These are phyloP conservation scores for Siphonodentalium dalli DNA, from an alignment of 2,888 invertebrate species.

Conservation along the genomic window DNA sequence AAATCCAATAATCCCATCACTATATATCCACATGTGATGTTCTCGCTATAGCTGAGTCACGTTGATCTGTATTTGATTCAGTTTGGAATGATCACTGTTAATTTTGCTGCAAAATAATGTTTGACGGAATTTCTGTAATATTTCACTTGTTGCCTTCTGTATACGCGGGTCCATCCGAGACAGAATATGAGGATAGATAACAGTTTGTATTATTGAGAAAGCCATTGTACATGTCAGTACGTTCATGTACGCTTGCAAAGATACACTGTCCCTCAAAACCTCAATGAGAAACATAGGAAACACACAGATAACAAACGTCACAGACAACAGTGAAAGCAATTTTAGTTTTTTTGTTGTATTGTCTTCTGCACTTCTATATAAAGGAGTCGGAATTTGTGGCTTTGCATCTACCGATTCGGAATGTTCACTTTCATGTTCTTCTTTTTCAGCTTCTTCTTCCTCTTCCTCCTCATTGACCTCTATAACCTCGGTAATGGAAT, in stretches of 20 bases:
- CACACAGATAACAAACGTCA: conserved; percentile 44
- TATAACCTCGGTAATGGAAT: too few species aligned
- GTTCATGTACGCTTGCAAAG: conserved; percentile 41
- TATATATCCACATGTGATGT: too few species aligned
- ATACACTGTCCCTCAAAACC: conserved; percentile 34
- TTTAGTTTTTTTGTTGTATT: conserved; percentile 21
- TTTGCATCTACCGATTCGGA: conserved; percentile 17
- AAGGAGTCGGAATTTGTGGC: conserved; percentile 14
- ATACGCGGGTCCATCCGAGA: conserved; percentile 46
- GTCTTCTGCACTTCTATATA: not conserved
- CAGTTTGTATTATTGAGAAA: conserved; percentile 47
- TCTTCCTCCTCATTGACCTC: too few species aligned
- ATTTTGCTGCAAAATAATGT: too few species aligned
- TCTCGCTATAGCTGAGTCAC: not conserved
- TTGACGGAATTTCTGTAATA: conserved; percentile 12
- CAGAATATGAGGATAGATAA: conserved; percentile 52
- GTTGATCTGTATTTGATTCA: not conserved
- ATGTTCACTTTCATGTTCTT: not conserved
- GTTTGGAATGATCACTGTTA: not conserved
- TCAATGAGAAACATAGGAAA: conserved; percentile 49
- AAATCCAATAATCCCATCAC: too few species aligned
- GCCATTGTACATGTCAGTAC: conserved; percentile 47
- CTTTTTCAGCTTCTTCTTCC: conserved; percentile 3
- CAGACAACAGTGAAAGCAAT: conserved; percentile 38
- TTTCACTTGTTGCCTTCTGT: conserved; percentile 36